Evolutionary conservation across 2,113 vertebrate genomes (phyloP).

Genomic region (Aegithalos caudatus): DNA sequence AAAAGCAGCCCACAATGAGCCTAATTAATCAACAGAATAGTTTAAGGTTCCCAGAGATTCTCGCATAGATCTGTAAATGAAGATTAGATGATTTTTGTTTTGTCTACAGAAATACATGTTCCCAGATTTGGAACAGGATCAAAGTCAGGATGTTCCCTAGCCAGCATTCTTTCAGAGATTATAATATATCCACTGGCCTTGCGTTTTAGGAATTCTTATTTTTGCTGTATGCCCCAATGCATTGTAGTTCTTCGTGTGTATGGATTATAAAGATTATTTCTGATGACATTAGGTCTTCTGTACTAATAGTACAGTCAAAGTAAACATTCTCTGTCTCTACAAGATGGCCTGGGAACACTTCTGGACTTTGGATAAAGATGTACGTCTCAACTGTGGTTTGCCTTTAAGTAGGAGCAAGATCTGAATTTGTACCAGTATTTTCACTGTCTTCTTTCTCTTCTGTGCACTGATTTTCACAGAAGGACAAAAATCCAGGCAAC

Average conservation of each 20-base stretch:
- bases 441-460: not conserved
- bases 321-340: not conserved
- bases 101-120: not conserved
- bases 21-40: not conserved
- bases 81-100: not conserved
- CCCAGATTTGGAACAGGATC: not conserved
- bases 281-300: not conserved
- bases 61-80: not conserved
- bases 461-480: not conserved
- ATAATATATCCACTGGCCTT: rapidly evolving
- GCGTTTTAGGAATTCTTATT: not conserved
- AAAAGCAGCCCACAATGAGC: not conserved
- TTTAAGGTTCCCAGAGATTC: not conserved
- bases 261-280: not conserved
- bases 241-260: not conserved
- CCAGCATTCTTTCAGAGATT: not conserved
- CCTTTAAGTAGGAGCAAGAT: not conserved
- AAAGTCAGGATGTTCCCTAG: not conserved
- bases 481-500: not conserved
- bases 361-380: not conserved
- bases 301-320: not conserved
- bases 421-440: not conserved
- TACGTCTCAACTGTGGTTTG: not conserved
- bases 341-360: not conserved
- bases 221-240: not conserved